Evolutionary conservation across 2,888 invertebrate genomes (phyloP), one percentile per base, ranked within the genome.

Genomic region (Ichneumoninae sp.): DNA sequence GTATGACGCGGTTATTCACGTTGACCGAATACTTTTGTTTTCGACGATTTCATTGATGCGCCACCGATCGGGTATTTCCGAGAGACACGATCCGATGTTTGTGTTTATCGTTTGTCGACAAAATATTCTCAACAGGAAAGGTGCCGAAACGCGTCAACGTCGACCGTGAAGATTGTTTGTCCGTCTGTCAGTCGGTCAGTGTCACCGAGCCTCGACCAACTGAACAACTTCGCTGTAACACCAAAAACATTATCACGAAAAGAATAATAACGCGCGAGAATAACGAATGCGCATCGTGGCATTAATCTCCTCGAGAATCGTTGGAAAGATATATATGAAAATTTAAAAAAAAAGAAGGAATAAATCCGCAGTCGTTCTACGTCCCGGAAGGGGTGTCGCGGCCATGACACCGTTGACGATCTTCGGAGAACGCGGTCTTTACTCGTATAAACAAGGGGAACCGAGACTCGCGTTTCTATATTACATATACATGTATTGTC

Each of bases 141-240:
- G 69, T 22, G 16, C 36, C 71, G 60, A 74, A 6, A 33, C 22
- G 69, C 54, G 47, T 57, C 52, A 10, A n/a, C 36, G 57, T 69
- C 40, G 60, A 76, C 65, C 75, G 52, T 79, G 73, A 71, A 26
- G 66, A 70, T 78, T 70, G 65, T 83, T 85, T 81, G 66, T 63
- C 63, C 26, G 73, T 68, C 52, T 44, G 68, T 81, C 71, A 65
- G 60, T 80, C 68, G 69, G 76, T 71, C 83, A 73, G 68, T 76
- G 75, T 33, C 75, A 50, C 36, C 47, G 22, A 54, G 50, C 40
- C 33, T 33, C 63, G 63, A 52, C 66, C 19, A 40, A 40, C 66
- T 19, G 40, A 65, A 75, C 50, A 65, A 50, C 33, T 36, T 19
- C 36, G 16, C 50, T 63, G 22, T 22, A 33, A 66, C 65, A 63